Evolutionary conservation across 2,888 invertebrate species (phyloP), one percentile per base, ranked within the genome.

Genomic region (Pilophorus perplexus): DNA sequence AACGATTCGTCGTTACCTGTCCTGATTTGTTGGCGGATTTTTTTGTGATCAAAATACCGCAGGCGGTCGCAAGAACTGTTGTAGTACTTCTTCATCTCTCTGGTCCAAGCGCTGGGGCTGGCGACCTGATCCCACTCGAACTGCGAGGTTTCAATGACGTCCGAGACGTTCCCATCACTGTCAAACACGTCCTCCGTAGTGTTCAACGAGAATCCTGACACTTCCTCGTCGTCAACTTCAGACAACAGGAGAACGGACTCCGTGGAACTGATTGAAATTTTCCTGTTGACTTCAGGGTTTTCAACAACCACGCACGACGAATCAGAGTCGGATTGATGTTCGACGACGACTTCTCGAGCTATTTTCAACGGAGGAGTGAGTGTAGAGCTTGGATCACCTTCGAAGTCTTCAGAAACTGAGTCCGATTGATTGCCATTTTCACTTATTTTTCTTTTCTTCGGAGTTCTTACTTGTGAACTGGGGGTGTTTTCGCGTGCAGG

Each of bases 51-150:
- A 23, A 69, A 69, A 42, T 69, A 42, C 27, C 64, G 59, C 40
- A 69, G 48, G 10, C 28, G 42, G 5, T 50, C 12, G 23, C 64
- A 64, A 14, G 67, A 59, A 22, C 37, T 67, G 27, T 69, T 69
- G 14, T 69, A 69, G 42, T 64, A 69, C 25, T 59, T 67, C 40
- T 28, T 67, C 69, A 69, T 69, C 40, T 27, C 50, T 20, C 44
- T n/a, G 8, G 67, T 62, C 69, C 69, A 69, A 16, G 40, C 44
- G n/a, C 27, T 44, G 3, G 69, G 69, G 38, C 69, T 69, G 0
- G 22, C 33, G n/a, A 69, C 69, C 25, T 64, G 44, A 25, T 28
- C 46, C 69, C 69, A 69, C 4, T 64, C 20, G 22, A 67, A 37
- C 5, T 28, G 16, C 23, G 46, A 20, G 1, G 28, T 22, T 38